Evolutionary conservation across 2,888 invertebrate species (phyloP), one percentile per base, ranked within the genome.

Genomic region (Helobdella robusta): DNA sequence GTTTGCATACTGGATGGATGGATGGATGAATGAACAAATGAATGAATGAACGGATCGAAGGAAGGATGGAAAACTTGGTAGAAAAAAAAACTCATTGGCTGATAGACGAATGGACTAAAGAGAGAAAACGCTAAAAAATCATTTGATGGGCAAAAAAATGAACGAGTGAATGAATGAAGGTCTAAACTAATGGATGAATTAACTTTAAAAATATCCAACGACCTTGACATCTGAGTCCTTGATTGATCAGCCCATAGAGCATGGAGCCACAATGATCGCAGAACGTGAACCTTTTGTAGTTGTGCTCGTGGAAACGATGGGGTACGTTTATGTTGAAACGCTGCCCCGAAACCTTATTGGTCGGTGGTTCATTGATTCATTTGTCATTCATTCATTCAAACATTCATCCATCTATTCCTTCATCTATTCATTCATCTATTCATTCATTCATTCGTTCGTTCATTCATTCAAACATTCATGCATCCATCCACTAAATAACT

Each of bases 261-360:
- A 72, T 59, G 11, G 70, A 70, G 1, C 72, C 72, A 82, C 98
- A 98, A 82, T 98, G 98, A 83, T 98, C 97, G 84, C 98, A 98
- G 84, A 98, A 98, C 35, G 97, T 97, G 82, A 95, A 94, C 73
- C 92, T 84, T 83, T 92, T 94, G 84, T 93, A 98, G 74, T 86
- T 95, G 84, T 97, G 97, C 75, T 94, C 89, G 74, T 77, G 77
- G 81, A 83, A 92, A 70, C 93, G 88, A 83, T 98, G 98, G 73
- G 98, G 98, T 76, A 98, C 86, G 83, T 98, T 97, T 75, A 98
- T 95, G 82, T 89, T 95, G 84, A 98, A 98, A 71, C 97, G 86
- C 52, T 73, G 70, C 40, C 76, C 76, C n/a, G 72, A 70, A 67
- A 65, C 60, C 65, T 65, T 25, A n/a, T 20, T 2, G 11, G 20